Percentiles rank a stretch among this genome's conserved stretches.
These are phyloP conservation scores for Myotis myotis DNA, from an alignment of 2,797 vertebrate genomes.

Conservation along the genomic window DNA sequence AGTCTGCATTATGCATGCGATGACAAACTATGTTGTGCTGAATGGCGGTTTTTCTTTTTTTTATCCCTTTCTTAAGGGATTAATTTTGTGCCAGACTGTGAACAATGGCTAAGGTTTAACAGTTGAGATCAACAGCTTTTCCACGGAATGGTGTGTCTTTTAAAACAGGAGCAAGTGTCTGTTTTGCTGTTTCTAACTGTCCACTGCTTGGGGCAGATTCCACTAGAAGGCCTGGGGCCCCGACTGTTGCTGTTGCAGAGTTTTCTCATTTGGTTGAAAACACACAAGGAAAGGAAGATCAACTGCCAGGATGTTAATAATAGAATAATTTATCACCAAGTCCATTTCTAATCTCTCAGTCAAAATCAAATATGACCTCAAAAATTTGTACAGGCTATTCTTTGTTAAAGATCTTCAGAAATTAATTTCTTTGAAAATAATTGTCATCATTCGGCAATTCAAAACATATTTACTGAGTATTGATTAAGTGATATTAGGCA, in stretches of 20 bases:
- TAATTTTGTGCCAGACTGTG: constrained; percentile 69
- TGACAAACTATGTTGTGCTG: constrained; percentile 74
- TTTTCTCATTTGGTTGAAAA: constrained; percentile 45
- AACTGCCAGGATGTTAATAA: not conserved
- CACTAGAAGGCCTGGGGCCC: not conserved
- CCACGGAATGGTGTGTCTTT: not conserved
- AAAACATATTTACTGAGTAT: constrained; percentile 33
- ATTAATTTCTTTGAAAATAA: constrained; percentile 55
- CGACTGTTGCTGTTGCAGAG: not conserved
- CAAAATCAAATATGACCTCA: constrained; percentile 42
- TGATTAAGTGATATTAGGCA: not conserved
- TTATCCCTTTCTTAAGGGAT: constrained; percentile 73
- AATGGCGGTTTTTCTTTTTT: constrained; percentile 39
- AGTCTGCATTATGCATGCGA: constrained; percentile 74
- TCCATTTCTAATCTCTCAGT: constrained; percentile 6
- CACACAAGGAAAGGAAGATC: not conserved
- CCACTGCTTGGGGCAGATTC: not conserved
- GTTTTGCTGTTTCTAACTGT: not conserved
- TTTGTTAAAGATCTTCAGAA: constrained; percentile 23
- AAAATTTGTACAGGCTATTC: not conserved
- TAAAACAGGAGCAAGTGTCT: constrained; percentile 28
- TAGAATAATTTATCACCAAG: constrained; percentile 17
- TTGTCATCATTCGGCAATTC: not conserved
- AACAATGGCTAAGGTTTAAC: constrained; percentile 67
- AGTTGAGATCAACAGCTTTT: constrained; percentile 60